These are phyloP conservation scores for Dermatemys mawii DNA, from an alignment of 2,113 vertebrate species.

Conservation along the genomic window DNA sequence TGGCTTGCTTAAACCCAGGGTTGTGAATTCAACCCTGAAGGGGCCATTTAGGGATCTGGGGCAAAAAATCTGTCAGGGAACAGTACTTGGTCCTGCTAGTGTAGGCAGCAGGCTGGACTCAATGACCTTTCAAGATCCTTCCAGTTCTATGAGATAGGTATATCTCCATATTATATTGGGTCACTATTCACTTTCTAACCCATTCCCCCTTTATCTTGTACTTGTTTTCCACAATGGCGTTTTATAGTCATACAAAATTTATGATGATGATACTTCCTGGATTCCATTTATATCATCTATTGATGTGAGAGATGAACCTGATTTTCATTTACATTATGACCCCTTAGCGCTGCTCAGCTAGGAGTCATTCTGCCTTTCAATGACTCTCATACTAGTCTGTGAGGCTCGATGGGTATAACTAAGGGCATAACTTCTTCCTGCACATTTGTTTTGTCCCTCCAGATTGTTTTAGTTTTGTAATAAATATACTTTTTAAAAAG, in stretches of 20 bases:
- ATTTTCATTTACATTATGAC: neutral
- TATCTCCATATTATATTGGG: no score
- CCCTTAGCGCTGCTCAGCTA: rapidly evolving
- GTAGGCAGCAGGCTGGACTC: no score
- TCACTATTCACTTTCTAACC: neutral
- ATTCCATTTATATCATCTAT: rapidly evolving
- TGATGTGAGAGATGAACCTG: rapidly evolving
- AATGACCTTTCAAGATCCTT: no score
- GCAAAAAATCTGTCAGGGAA: no score
- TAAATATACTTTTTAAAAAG: no score
- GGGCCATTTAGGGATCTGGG: no score
- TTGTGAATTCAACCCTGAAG: no score
- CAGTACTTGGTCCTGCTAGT: no score
- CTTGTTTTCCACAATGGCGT: neutral
- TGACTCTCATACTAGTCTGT: no score
- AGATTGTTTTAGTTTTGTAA: no score
- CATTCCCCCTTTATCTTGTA: rapidly evolving
- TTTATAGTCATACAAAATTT: rapidly evolving
- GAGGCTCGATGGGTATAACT: rapidly evolving
- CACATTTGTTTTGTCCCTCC: neutral
- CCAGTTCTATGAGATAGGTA: no score
- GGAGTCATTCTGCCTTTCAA: neutral
- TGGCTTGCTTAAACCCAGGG: no score
- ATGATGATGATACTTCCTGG: neutral
- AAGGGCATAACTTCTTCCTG: neutral